Percentiles rank a stretch among this genome's conserved stretches.
phyloP scores from a whole-genome alignment of 2,113 vertebrate species.

The Grus americana region DNA sequence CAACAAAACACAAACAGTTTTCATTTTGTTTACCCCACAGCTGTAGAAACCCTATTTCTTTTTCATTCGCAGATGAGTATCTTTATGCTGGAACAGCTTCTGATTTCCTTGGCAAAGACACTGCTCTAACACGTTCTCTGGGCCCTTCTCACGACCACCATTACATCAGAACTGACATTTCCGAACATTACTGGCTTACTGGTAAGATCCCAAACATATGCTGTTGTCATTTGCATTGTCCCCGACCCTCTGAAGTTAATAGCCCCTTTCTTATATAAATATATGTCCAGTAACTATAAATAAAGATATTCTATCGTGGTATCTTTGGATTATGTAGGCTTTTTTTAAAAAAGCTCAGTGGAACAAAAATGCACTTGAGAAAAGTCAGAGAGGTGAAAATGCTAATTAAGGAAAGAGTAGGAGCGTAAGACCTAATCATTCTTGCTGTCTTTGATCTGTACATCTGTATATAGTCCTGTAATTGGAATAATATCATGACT shows the following conservation, averaged over 20 bases:
- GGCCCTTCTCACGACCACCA: slow-evolving; percentile 90
- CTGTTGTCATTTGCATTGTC: slow-evolving; percentile 24
- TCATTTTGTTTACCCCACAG: background rate
- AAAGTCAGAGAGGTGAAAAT: slow-evolving; percentile 36
- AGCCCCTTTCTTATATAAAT: slow-evolving; percentile 39
- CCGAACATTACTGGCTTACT: slow-evolving; percentile 96
- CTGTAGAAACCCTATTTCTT: slow-evolving; percentile 16
- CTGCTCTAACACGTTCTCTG: slow-evolving; percentile 91
- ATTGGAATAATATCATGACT: background rate
- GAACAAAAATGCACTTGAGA: slow-evolving; percentile 7
- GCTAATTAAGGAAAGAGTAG: slow-evolving; percentile 31
- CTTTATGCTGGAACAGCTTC: slow-evolving; percentile 94
- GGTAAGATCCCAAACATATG: slow-evolving; percentile 77
- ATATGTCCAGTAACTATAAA: slow-evolving; percentile 45
- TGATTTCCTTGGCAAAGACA: slow-evolving; percentile 97
- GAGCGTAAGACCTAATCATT: background rate
- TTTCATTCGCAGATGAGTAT: slow-evolving; percentile 83
- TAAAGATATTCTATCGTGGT: slow-evolving; percentile 44
- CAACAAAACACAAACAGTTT: background rate
- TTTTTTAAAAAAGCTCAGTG: background rate
- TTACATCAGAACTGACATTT: slow-evolving; percentile 96
- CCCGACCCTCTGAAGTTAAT: slow-evolving; percentile 22
- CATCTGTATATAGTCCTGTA: background rate
- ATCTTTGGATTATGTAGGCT: slow-evolving; percentile 13
- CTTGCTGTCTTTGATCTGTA: background rate